Percentiles rank a stretch among this genome's conserved stretches.
Conservation (phyloP, 2,113 vertebrate species). For the Thamnophis sirtalis region DNA sequence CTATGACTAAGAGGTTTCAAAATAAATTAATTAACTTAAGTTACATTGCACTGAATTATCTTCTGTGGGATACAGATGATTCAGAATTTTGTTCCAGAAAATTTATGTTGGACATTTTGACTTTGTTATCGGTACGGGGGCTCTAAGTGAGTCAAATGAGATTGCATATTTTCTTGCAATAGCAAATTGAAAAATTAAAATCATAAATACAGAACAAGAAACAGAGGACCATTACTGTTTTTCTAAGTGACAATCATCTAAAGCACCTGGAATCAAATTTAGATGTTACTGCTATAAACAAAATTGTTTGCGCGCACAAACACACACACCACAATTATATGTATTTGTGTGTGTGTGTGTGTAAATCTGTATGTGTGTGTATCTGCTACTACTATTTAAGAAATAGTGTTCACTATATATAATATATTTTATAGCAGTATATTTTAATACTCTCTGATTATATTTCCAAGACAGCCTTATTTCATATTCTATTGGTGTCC, state of each 20-base stretch:
- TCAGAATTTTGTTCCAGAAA: not conserved
- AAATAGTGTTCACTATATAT: too few relatives aligned
- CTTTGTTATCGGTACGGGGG: not conserved
- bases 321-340: not conserved
- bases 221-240: not conserved
- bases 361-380: not conserved
- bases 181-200: not conserved
- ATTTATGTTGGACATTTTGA: not conserved
- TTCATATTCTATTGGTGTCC: slow-evolving; percentile 22
- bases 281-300: not conserved
- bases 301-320: not conserved
- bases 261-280: not conserved
- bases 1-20: not conserved
- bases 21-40: not conserved
- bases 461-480: slow-evolving; percentile 20
- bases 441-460: slow-evolving; percentile 25
- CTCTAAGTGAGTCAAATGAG: not conserved
- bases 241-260: not conserved
- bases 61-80: not conserved
- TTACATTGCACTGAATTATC: not conserved
- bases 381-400: not conserved
- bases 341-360: too few relatives aligned
- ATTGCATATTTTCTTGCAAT: not conserved
- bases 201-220: not conserved
- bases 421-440: not conserved